Conservation (phyloP, 2,888 invertebrate genomes). For the Spisula solida region DNA sequence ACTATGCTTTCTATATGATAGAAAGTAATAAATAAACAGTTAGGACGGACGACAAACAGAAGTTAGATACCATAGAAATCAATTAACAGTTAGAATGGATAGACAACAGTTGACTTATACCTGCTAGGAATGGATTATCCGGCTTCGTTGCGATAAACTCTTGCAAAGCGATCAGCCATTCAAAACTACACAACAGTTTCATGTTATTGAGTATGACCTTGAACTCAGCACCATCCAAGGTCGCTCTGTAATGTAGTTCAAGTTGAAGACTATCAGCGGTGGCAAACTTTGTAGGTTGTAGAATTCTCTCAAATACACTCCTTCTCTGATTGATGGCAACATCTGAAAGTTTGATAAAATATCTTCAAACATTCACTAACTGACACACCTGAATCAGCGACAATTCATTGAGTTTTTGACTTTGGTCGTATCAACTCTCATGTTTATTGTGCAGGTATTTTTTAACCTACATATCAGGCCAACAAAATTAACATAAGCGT, state of each 20-base stretch:
- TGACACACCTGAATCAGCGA: too few species aligned
- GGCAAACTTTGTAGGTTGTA: constrained; percentile 89
- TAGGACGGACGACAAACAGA: too few species aligned
- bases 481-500: too few species aligned
- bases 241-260: constrained; percentile 89
- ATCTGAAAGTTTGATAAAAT: constrained; percentile 81
- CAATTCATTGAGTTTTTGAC: too few species aligned
- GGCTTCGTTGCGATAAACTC: constrained; percentile 91
- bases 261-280: constrained; percentile 87
- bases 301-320: constrained; percentile 96
- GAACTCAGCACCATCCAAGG: constrained; percentile 91
- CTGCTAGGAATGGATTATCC: constrained; percentile 83
- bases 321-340: constrained; percentile 92
- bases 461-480: too few species aligned
- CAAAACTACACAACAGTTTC: constrained; percentile 96
- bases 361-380: too few species aligned
- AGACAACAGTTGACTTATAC: constrained; percentile 52
- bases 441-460: too few species aligned
- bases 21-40: too few species aligned
- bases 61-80: too few species aligned
- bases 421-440: too few species aligned
- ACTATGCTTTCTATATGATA: too few species aligned
- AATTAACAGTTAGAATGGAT: neutral
- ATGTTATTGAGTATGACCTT: constrained; percentile 97
- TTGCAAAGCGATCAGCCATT: constrained; percentile 96